Conservation (phyloP, 2,113 vertebrate species). For the Scytalopus superciliaris region DNA sequence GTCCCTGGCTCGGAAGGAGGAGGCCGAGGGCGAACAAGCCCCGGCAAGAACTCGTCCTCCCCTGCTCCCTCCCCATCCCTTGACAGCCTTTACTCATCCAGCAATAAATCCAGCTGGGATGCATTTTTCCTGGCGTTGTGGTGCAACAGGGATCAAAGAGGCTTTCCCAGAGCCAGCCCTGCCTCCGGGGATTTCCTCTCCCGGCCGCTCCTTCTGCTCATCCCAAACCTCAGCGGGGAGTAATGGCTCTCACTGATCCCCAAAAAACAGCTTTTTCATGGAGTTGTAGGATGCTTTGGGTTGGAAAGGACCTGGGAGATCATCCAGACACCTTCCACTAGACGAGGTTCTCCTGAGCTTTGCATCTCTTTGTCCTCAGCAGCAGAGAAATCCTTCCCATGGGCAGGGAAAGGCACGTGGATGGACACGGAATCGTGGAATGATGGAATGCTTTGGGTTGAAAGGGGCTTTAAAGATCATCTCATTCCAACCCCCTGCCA, state of each 20-base stretch:
- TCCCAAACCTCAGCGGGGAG: accelerated
- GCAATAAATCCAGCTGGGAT: slow-evolving; percentile 51
- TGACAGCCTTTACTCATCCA: slow-evolving; percentile 40
- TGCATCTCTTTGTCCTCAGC: no score
- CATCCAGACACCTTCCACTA: no score
- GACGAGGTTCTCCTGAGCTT: no score
- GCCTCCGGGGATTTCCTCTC: neutral
- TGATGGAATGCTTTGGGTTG: neutral
- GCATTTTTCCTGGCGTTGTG: neutral
- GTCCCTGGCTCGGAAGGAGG: neutral
- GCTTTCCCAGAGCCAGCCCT: slow-evolving; percentile 31
- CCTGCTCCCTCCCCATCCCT: slow-evolving; percentile 30
- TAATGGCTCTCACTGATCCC: accelerated
- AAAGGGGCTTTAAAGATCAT: neutral
- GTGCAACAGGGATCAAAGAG: slow-evolving; percentile 25
- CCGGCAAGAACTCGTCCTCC: neutral
- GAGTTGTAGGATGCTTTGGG: neutral
- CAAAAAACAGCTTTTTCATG: neutral
- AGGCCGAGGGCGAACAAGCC: neutral
- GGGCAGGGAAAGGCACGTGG: no score
- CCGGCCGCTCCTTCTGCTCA: neutral
- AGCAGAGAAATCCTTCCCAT: no score
- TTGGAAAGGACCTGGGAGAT: no score
- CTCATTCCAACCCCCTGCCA: neutral
- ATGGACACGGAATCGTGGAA: neutral